Conservation (phyloP, 2,888 invertebrate species). For the Andrena chrysosceles region DNA sequence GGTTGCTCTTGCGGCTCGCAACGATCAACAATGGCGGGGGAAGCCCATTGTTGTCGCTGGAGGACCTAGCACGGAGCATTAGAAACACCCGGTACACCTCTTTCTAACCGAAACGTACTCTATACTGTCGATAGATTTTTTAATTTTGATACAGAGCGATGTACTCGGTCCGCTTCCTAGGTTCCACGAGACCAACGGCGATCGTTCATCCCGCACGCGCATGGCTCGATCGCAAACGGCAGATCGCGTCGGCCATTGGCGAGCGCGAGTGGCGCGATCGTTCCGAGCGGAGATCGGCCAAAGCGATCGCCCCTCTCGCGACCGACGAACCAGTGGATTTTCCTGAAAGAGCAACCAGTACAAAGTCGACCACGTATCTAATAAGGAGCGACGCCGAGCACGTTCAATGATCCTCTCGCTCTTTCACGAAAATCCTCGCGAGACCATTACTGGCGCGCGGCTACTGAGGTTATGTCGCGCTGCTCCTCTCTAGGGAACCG, state of each 20-base stretch:
- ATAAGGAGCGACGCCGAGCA: conserved; percentile 1
- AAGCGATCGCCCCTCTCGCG: conserved; percentile 41
- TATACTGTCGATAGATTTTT: conserved; percentile 50
- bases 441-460: conserved; percentile 45
- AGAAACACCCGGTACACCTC: conserved; percentile 3
- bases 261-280: conserved; percentile 40
- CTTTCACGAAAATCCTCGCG: conserved; percentile 57
- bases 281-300: neutral
- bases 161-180: conserved; percentile 31
- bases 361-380: conserved; percentile 29
- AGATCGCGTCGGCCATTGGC: conserved; percentile 15
- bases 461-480: conserved; percentile 33
- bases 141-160: conserved; percentile 57
- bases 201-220: conserved; percentile 11
- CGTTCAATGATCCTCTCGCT: conserved; percentile 35
- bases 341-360: conserved; percentile 46
- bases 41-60: neutral
- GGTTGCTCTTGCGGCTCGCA: neutral
- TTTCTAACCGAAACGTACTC: conserved; percentile 36
- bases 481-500: conserved; percentile 15
- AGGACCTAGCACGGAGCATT: conserved; percentile 4
- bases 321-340: conserved; percentile 31
- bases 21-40: too few species aligned
- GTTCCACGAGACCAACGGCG: conserved; percentile 33
- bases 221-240: conserved; percentile 20